These are phyloP conservation scores for Drosophila repleta DNA, from an alignment of 1,140 invertebrate genomes.

Conservation along the genomic window DNA sequence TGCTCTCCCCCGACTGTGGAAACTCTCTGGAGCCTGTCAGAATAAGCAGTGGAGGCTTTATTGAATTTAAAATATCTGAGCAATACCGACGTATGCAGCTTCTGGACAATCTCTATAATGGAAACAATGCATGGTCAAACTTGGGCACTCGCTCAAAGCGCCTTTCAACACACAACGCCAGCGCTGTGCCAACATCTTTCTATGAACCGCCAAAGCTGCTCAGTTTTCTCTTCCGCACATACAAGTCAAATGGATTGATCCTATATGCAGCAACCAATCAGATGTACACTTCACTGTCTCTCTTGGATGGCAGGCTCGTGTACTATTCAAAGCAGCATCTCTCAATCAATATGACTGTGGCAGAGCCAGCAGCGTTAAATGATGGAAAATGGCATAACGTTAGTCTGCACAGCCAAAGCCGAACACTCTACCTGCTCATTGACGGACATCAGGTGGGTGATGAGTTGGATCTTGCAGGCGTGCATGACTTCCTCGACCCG, in stretches of 20 bases:
- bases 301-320: constrained; percentile 88
- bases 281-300: constrained; percentile 93
- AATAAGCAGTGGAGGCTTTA: constrained; percentile 89
- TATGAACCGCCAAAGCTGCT: constrained; percentile 88
- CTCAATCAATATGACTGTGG: constrained; percentile 92
- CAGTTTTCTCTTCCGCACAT: constrained; percentile 92
- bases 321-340: constrained; percentile 91
- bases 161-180: constrained; percentile 56
- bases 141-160: constrained; percentile 35
- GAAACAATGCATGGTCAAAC: constrained; percentile 88
- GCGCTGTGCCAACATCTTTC: constrained; percentile 57
- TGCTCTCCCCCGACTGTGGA: constrained; percentile 91
- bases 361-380: constrained; percentile 85
- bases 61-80: constrained; percentile 92
- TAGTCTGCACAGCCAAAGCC: constrained; percentile 88
- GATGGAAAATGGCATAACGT: constrained; percentile 95
- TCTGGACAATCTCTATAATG: constrained; percentile 90
- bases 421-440: constrained; percentile 89
- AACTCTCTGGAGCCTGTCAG: constrained; percentile 91
- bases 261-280: constrained; percentile 94
- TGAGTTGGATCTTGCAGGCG: constrained; percentile 91
- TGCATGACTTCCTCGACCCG: constrained; percentile 96
- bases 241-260: constrained; percentile 90
- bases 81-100: constrained; percentile 94
- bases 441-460: constrained; percentile 90